A percentile compares a stretch with the other conserved stretches of the same genome.
phyloP scores from a whole-genome alignment of 1,140 invertebrate species.

The Theocolax elegans region DNA sequence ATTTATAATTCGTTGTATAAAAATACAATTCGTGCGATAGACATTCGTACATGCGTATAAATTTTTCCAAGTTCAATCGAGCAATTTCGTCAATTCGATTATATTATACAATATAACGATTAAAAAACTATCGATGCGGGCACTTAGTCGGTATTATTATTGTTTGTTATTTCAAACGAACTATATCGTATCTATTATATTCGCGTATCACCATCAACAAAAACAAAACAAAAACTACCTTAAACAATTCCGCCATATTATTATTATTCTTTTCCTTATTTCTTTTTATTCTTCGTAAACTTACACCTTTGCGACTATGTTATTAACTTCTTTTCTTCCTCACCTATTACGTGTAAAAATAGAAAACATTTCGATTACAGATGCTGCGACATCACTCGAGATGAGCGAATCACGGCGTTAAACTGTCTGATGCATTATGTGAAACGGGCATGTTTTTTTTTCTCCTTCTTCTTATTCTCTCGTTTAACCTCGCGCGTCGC shows the following conservation, averaged over 20 bases:
- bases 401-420: constrained; percentile 28
- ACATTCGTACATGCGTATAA: too few relatives aligned
- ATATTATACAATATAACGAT: too few relatives aligned
- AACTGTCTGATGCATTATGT: constrained; percentile 31
- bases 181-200: too few relatives aligned
- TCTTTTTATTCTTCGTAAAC: not conserved
- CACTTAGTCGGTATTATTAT: too few relatives aligned
- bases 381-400: constrained; percentile 51
- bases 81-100: too few relatives aligned
- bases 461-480: constrained; percentile 46
- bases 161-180: too few relatives aligned
- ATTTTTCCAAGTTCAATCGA: too few relatives aligned
- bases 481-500: constrained; percentile 50
- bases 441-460: constrained; percentile 28
- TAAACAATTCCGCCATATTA: not conserved
- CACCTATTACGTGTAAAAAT: constrained; percentile 60
- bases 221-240: constrained; percentile 30
- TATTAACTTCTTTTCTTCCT: constrained; percentile 46
- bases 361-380: constrained; percentile 64
- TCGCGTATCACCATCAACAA: too few relatives aligned
- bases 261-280: not conserved
- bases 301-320: constrained; percentile 1
- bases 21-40: too few relatives aligned
- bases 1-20: too few relatives aligned
- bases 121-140: too few relatives aligned